Evolutionary conservation across 2,797 vertebrate species (phyloP), one percentile per base, ranked within the genome.

Genomic region (Callimico goeldii): DNA sequence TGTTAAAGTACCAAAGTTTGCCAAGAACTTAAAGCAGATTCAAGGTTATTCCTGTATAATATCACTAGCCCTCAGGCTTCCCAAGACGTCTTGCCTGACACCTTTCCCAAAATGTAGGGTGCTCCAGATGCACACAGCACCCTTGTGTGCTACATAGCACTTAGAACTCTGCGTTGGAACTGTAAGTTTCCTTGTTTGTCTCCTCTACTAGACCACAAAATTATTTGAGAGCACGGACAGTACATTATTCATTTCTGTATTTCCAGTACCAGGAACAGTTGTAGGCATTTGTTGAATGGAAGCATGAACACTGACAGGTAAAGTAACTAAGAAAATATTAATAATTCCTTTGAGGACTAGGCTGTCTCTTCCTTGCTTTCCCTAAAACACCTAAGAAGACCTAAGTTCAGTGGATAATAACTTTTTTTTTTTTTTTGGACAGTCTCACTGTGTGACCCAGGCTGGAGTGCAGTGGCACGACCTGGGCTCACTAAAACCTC

Each of bases 11-110:
- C 26, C 28, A 88, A 94, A 33, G 19, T 72, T 96, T 84, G 28
- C 8, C 96, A 93, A 83, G 89, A n/a, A 57, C n/a, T 89, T 36
- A 93, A 77, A 89, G 43, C 14, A 94, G 43, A 95, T 39, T 73
- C 48, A 85, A 81, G 41, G 22, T 86, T 94, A 93, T 94, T 87
- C 1, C 36, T 89, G 50, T 73, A 82, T 57, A 89, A 19, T 50
- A 87, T 83, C 76, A 95, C 26, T 80, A 94, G 50, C 4, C 46
- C 14, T 83, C 20, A 83, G 58, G 26, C 73, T 84, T 6, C n/a
- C 39, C n/a, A n/a, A 79, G n/a, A 96, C 81, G 28, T 87, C 48
- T 86, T 94, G 22, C 41, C 19, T 83, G 33, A 72, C 5, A 72
- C 26, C 30, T 75, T 14, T 52, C 43, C 22, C 14, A 20, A 22